Base-by-base conservation (phyloP, 2,888 invertebrate species). In the Chalcis sispes region DNA sequence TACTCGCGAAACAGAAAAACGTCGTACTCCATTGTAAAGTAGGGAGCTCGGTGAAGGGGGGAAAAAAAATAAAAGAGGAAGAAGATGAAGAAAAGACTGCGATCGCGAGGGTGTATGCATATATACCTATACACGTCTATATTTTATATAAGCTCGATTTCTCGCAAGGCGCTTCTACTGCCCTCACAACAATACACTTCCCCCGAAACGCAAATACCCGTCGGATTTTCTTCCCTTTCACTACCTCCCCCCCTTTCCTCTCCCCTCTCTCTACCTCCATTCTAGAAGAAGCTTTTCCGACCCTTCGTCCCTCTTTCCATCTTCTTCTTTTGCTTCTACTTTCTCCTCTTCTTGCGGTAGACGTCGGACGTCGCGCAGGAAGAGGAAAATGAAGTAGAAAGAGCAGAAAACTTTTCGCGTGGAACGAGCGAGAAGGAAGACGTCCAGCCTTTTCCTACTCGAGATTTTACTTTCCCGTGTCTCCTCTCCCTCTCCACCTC, bases 221-320 rank as follows among this genome's bases (percentile, higher is more conserved):
- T 66, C 72, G 72, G 64, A 72, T 72, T 81, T 77, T 78, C 77
- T 75, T 77, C 76, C n/a, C n/a, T n/a, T n/a, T n/a, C n/a, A n/a
- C n/a, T n/a, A n/a, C n/a, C n/a, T n/a, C n/a, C n/a, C n/a, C 54
- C 67, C 52, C 36, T 10, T 36, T 36, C 36, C 36, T 36, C 10
- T 36, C 36, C 4, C 70, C 78, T 81, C 66, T 65, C 27, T 18
- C 64, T 42, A 56, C 56, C n/a, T n/a, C n/a, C n/a, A n/a, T n/a
- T n/a, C n/a, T n/a, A n/a, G n/a, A n/a, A n/a, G n/a, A n/a, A n/a
- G n/a, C n/a, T n/a, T n/a, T n/a, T n/a, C n/a, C n/a, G n/a, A n/a
- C n/a, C n/a, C n/a, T n/a, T n/a, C n/a, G n/a, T n/a, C n/a, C n/a
- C n/a, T n/a, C n/a, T n/a, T n/a, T n/a, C n/a, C n/a, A n/a, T n/a